A percentile compares a stretch with the other conserved stretches of the same genome.
phyloP scores from a whole-genome alignment of 1,140 invertebrate genomes.

The Atta texana region DNA sequence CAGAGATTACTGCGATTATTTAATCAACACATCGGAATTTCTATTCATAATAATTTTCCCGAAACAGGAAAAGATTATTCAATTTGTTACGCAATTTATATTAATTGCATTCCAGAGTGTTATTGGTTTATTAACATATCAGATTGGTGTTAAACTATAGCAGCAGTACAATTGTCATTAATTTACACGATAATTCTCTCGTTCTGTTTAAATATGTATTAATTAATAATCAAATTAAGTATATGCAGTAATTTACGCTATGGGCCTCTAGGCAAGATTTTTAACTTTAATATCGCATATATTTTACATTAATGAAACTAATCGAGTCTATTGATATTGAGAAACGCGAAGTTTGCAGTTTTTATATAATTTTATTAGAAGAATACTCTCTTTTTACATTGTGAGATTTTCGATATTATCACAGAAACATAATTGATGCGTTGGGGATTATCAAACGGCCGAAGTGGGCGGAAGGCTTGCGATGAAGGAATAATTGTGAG shows the following conservation, averaged over 20 bases:
- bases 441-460: background rate
- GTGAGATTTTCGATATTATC: background rate
- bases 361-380: background rate
- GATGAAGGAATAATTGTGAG: conserved; percentile 5
- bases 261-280: background rate
- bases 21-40: conserved; percentile 30
- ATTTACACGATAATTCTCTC: background rate
- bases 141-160: background rate
- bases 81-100: conserved; percentile 33
- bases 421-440: background rate
- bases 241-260: background rate
- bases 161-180: conserved; percentile 12
- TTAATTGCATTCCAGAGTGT: background rate
- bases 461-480: background rate
- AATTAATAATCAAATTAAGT: background rate
- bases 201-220: background rate
- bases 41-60: background rate
- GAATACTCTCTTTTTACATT: background rate
- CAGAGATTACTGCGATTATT: conserved; percentile 20
- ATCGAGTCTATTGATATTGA: background rate
- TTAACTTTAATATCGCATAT: background rate
- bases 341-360: background rate
- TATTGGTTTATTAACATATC: conserved; percentile 20
- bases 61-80: background rate
- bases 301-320: background rate